Percentiles rank a stretch among this genome's conserved stretches.
These are phyloP conservation scores for Ceratitis capitata DNA, from an alignment of 1,140 invertebrate genomes.

Conservation along the genomic window DNA sequence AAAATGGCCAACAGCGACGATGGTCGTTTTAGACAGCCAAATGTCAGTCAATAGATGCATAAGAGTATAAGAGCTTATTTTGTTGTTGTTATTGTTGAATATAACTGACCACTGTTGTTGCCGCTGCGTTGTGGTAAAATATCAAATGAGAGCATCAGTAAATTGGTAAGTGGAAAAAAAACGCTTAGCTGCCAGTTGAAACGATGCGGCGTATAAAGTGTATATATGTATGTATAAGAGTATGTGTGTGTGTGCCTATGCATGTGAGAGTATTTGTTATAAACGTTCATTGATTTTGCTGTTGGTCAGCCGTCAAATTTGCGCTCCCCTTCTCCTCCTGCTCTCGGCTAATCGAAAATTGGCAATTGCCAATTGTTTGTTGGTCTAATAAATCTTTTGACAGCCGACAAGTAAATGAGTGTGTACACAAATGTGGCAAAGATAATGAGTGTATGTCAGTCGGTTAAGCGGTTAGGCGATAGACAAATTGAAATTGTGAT, in stretches of 20 bases:
- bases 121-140: neutral
- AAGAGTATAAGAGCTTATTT: neutral
- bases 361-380: conserved; percentile 16
- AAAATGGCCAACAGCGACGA: conserved; percentile 19
- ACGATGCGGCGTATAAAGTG: neutral
- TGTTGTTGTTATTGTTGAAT: neutral
- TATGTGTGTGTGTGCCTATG: neutral
- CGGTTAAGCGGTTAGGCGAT: neutral
- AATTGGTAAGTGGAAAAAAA: conserved; percentile 21
- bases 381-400: conserved; percentile 21
- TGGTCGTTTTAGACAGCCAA: conserved; percentile 21
- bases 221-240: neutral
- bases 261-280: neutral
- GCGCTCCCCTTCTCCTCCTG: neutral
- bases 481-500: neutral
- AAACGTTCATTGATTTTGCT: no score
- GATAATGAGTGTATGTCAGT: conserved; percentile 23
- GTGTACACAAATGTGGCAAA: conserved; percentile 26
- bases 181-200: neutral
- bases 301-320: neutral
- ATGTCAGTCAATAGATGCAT: conserved; percentile 17
- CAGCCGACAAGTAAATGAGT: conserved; percentile 28
- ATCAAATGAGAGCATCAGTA: conserved; percentile 24
- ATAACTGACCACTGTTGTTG: neutral
- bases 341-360: neutral